A percentile compares a stretch with the other conserved stretches of the same genome.
Conservation (phyloP, 2,888 invertebrate species). For the Entomobrya proxima region DNA sequence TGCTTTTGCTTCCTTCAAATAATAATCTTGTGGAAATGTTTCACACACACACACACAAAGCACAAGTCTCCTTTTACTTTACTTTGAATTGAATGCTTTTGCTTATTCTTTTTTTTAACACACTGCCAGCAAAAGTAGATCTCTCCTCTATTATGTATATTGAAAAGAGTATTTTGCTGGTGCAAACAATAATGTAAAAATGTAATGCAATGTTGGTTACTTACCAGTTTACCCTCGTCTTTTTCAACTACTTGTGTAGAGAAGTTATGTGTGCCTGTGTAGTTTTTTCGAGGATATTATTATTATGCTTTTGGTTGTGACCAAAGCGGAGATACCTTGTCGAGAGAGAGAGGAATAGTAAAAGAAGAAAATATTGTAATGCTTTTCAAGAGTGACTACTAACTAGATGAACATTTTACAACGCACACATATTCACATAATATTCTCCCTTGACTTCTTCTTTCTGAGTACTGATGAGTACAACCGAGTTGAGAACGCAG, state of each 20-base stretch:
- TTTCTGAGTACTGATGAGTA: not conserved
- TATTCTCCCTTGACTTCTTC: slow-evolving; percentile 27
- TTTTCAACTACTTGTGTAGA: slow-evolving; percentile 30
- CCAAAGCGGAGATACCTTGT: slow-evolving; percentile 68
- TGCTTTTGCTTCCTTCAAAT: slow-evolving; percentile 64
- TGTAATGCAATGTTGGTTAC: slow-evolving; percentile 66
- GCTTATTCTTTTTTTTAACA: slow-evolving; percentile 35
- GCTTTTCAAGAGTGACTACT: slow-evolving; percentile 67
- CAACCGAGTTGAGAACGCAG: no score
- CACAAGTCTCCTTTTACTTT: slow-evolving; percentile 43
- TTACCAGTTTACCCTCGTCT: slow-evolving; percentile 54
- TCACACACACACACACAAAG: slow-evolving; percentile 56
- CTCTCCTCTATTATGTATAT: slow-evolving; percentile 65
- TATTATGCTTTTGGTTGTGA: slow-evolving; percentile 61
- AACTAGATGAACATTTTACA: slow-evolving; percentile 69
- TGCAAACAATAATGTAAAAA: slow-evolving; percentile 67
- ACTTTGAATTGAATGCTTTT: slow-evolving; percentile 53
- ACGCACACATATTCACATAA: slow-evolving; percentile 58
- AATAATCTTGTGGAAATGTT: slow-evolving; percentile 68
- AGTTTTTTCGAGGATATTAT: slow-evolving; percentile 58
- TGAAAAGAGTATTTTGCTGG: slow-evolving; percentile 48
- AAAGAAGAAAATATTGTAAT: slow-evolving; percentile 62
- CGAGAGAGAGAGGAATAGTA: slow-evolving; percentile 46
- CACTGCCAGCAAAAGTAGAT: slow-evolving; percentile 35
- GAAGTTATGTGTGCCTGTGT: slow-evolving; percentile 52